Evolutionary conservation across 2,888 invertebrate species (phyloP).

Genomic region (Drosophila subquinaria): DNA sequence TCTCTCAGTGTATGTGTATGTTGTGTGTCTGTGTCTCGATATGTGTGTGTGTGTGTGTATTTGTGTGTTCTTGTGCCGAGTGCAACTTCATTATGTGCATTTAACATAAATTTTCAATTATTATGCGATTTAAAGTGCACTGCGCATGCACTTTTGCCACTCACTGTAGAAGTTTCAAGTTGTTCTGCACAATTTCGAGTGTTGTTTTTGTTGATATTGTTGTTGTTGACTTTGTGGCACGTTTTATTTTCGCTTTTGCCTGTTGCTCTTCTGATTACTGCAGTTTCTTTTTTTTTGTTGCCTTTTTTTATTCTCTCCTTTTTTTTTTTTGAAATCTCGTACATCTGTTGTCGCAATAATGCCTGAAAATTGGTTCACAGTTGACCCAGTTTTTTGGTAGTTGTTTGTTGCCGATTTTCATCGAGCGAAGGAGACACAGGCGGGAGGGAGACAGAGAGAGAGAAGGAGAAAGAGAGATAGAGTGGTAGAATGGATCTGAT

Average conservation of each 20-base stretch:
- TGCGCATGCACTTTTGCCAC: slow-evolving; percentile 56
- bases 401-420: slow-evolving; percentile 32
- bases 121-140: slow-evolving; percentile 81
- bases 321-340: slow-evolving; percentile 50
- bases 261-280: slow-evolving; percentile 56
- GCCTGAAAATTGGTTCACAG: slow-evolving; percentile 77
- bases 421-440: slow-evolving; percentile 7
- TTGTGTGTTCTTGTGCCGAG: slow-evolving; percentile 39
- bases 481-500: slow-evolving; percentile 58
- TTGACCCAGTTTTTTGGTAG: slow-evolving; percentile 75
- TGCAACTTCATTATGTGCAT: slow-evolving; percentile 81
- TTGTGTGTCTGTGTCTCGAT: not conserved
- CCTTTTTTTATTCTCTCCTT: slow-evolving; percentile 29
- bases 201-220: slow-evolving; percentile 19
- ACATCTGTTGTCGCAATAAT: slow-evolving; percentile 77
- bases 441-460: slow-evolving; percentile 3
- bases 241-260: slow-evolving; percentile 68
- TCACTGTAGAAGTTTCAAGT: slow-evolving; percentile 54
- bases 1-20: slow-evolving; percentile 8
- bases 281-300: slow-evolving; percentile 59
- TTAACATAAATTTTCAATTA: slow-evolving; percentile 79
- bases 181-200: slow-evolving; percentile 51
- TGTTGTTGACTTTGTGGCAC: slow-evolving; percentile 58
- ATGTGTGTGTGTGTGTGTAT: slow-evolving; percentile 10
- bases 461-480: slow-evolving; percentile 13